These are phyloP conservation scores for Orthosia incerta DNA, from an alignment of 2,888 invertebrate species.

Conservation along the genomic window DNA sequence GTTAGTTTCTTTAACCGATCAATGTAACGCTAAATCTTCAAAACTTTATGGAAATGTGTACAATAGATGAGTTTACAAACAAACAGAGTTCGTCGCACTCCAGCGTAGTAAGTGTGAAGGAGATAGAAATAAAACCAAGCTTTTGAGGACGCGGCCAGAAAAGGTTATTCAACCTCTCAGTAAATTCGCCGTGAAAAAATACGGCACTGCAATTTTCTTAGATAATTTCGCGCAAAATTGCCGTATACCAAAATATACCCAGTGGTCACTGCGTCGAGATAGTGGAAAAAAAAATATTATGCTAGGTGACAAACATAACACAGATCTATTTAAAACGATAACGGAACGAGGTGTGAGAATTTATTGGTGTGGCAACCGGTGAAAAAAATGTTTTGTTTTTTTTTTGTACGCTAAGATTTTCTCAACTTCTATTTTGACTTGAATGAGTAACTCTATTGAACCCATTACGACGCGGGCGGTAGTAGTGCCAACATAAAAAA, in stretches of 20 bases:
- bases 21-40: constrained; percentile 36
- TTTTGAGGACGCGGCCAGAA: constrained; percentile 75
- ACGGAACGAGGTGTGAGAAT: constrained; percentile 38
- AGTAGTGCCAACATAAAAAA: constrained; percentile 15
- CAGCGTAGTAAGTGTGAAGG: constrained; percentile 67
- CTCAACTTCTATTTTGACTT: constrained; percentile 11
- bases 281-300: constrained; percentile 27
- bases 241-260: constrained; percentile 39
- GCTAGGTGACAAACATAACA: constrained; percentile 17
- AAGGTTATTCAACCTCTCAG: constrained; percentile 85
- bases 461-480: constrained; percentile 8
- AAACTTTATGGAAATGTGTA: constrained; percentile 72
- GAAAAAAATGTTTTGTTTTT: constrained; percentile 26
- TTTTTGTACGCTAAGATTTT: not conserved
- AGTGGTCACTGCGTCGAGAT: constrained; percentile 8
- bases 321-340: constrained; percentile 34
- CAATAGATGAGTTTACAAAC: constrained; percentile 83
- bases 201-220: constrained; percentile 76
- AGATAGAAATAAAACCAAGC: constrained; percentile 73
- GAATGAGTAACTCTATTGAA: constrained; percentile 15
- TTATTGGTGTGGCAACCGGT: constrained; percentile 40
- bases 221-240: constrained; percentile 68
- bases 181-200: constrained; percentile 77
- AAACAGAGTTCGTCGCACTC: constrained; percentile 80
- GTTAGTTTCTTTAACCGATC: constrained; percentile 14